Conservation (phyloP, 2,797 vertebrate species). For the Myioborus miniatus region DNA sequence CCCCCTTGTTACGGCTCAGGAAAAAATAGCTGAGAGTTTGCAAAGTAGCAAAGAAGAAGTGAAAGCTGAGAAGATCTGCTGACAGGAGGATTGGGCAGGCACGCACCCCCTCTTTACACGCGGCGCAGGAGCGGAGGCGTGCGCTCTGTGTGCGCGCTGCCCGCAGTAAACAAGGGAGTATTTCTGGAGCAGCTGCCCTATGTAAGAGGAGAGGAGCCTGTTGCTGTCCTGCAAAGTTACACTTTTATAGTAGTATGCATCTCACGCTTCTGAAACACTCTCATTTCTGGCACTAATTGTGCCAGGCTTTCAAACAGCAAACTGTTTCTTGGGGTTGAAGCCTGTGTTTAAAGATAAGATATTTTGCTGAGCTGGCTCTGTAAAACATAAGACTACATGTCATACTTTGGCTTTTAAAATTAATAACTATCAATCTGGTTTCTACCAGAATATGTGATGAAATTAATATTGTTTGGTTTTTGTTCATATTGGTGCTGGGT, state of each 20-base stretch:
- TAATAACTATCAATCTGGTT: not conserved
- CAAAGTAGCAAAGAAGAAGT: conserved; percentile 14
- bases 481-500: not conserved
- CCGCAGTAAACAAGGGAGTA: conserved; percentile 6
- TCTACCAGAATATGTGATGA: not conserved
- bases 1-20: not conserved
- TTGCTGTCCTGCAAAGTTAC: not conserved
- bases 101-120: conserved; percentile 3
- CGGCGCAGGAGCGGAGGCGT: not conserved
- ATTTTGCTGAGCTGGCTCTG: not conserved
- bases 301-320: not conserved
- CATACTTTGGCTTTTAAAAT: not conserved
- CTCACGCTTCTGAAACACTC: not conserved
- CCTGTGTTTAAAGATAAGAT: fast-evolving
- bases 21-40: conserved; percentile 48
- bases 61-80: conserved; percentile 40
- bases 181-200: conserved; percentile 47
- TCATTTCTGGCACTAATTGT: not conserved
- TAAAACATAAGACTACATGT: not conserved
- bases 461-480: conserved; percentile 7
- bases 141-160: not conserved
- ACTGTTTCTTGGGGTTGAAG: not conserved
- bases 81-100: conserved; percentile 32
- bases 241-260: not conserved
- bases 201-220: conserved; percentile 33